Evolutionary conservation across 2,888 invertebrate species (phyloP), one percentile per base, ranked within the genome.

Genomic region (Lochmaea capreae): DNA sequence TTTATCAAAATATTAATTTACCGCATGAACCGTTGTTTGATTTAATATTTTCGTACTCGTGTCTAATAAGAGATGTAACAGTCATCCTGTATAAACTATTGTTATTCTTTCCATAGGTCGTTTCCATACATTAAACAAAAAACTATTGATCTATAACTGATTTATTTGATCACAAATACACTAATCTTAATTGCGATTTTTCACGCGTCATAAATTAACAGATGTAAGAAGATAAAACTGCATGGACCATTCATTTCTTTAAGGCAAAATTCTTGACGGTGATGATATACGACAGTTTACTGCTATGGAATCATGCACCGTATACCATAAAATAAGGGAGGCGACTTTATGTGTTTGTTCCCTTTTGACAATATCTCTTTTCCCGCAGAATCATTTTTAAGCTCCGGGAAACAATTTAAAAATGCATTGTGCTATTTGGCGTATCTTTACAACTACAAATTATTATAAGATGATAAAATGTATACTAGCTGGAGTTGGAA

Each of bases 281-380:
- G 76, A 75, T 81, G 80, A 80, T 79, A 80, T 79, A 81, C 75
- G 70, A 72, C 72, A 74, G 78, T 70, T 75, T 76, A 77, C 77
- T 75, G 78, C 33, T 59, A 16, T n/a, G 79, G 65, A 78, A 79
- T 80, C 80, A 77, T 80, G 81, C 80, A 78, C 79, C 81, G 80
- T 82, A 78, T 80, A 80, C 78, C 80, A 80, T 80, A 78, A 80
- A 80, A 81, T 81, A 82, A 79, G 81, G 76, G 76, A 72, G 68
- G 67, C 57, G 67, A 68, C 75, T 68, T 61, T 69, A 70, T 77
- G 71, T 78, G 76, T 76, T 78, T 78, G 78, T 77, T 78, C 75
- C 75, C 77, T 76, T 72, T 33, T 14, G 59, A 72, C 73, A 73
- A 75, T 59, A 54, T 75, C 59, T 68, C 46, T 66, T 65, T 67